Evolutionary conservation across 2,113 vertebrate species (phyloP).

Genomic region (Laticauda laticaudata): DNA sequence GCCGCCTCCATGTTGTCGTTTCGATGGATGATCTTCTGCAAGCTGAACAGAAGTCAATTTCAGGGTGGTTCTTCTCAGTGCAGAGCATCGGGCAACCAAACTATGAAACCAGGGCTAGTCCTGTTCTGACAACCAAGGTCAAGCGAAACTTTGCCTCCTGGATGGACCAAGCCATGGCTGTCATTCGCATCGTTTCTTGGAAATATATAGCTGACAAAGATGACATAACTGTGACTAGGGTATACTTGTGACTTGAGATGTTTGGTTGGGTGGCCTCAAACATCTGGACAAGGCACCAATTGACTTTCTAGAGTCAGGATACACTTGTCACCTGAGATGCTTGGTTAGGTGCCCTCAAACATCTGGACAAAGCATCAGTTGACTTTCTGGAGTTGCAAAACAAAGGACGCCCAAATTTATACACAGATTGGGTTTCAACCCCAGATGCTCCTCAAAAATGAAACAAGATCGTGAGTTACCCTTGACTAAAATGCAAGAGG

Average conservation of each 20-base stretch:
- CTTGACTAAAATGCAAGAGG: neutral
- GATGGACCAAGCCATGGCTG: neutral
- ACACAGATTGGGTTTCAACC: neutral
- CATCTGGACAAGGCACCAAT: neutral
- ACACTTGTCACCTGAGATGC: neutral
- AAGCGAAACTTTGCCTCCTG: neutral
- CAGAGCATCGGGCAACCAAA: neutral
- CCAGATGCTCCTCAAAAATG: neutral
- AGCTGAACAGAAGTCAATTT: conserved; percentile 54
- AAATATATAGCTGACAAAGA: neutral
- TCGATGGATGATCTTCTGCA: conserved; percentile 79
- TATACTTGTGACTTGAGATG: neutral
- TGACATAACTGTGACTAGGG: neutral
- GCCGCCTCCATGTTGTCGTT: conserved; percentile 73
- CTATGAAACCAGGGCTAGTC: neutral
- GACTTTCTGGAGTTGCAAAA: neutral
- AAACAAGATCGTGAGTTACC: neutral
- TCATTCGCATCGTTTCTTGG: neutral
- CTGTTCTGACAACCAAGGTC: neutral
- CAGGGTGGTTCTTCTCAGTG: neutral
- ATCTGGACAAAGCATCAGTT: neutral
- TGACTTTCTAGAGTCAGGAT: neutral
- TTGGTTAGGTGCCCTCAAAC: neutral
- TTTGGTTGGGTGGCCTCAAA: neutral
- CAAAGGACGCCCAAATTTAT: neutral